phyloP scores from a whole-genome alignment of 2,113 vertebrate genomes.

The Paraplagusia blochii region DNA sequence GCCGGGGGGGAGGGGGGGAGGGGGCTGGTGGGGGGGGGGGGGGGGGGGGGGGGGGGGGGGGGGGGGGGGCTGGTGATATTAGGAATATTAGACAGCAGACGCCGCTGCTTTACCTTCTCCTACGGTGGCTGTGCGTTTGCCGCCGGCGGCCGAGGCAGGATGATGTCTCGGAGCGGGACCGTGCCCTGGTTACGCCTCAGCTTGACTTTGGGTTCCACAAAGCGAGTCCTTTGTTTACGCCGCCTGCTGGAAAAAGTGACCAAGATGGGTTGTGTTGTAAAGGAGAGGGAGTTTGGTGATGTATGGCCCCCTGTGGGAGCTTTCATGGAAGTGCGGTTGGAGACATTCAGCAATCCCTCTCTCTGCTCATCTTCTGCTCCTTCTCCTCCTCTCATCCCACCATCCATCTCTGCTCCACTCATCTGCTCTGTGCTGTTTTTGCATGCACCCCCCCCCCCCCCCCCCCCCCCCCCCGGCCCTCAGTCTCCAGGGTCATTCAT shows the following conservation, averaged over 20 bases:
- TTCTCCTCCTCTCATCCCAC: slow-evolving; percentile 51
- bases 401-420: slow-evolving; percentile 63
- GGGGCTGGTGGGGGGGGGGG: no score
- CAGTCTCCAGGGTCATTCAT: slow-evolving; percentile 73
- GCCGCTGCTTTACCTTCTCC: slow-evolving; percentile 38
- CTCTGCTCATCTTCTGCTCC: slow-evolving; percentile 46
- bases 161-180: slow-evolving; percentile 67
- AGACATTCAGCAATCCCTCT: slow-evolving; percentile 64
- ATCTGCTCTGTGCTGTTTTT: slow-evolving; percentile 69
- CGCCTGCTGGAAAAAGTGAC: slow-evolving; percentile 82
- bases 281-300: slow-evolving; percentile 68
- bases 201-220: slow-evolving; percentile 81
- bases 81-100: slow-evolving; percentile 34
- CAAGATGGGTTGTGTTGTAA: slow-evolving; percentile 79
- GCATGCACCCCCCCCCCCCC: slow-evolving; percentile 67
- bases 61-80: slow-evolving; percentile 21
- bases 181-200: slow-evolving; percentile 78
- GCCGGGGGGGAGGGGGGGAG: no score
- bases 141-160: slow-evolving; percentile 67
- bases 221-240: slow-evolving; percentile 78
- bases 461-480: slow-evolving; percentile 43
- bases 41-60: no score
- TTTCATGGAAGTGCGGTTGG: slow-evolving; percentile 64
- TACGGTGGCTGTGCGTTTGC: slow-evolving; percentile 47
- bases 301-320: slow-evolving; percentile 79